phyloP scores from a whole-genome alignment of 2,888 invertebrate species.

The Cerastoderma edule region DNA sequence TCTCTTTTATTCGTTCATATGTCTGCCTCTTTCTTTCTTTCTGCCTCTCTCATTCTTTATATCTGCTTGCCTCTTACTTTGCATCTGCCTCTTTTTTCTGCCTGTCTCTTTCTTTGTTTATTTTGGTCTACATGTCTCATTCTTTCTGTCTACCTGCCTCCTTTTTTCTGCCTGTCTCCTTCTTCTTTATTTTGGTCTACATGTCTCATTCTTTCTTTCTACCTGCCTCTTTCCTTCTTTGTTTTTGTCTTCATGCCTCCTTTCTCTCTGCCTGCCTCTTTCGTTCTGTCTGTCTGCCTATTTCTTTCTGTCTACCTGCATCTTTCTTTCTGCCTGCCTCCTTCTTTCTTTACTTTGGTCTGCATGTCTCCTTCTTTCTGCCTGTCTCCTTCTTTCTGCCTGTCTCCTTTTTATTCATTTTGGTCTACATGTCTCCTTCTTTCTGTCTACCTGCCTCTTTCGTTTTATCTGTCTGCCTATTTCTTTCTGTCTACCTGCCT shows the following conservation, averaged over 20 bases:
- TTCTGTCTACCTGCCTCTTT: too few relatives aligned
- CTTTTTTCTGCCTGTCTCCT: background rate
- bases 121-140: background rate
- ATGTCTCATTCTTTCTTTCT: too few relatives aligned
- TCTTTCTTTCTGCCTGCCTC: too few relatives aligned
- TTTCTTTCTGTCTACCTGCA: too few relatives aligned
- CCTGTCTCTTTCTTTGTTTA: too few relatives aligned
- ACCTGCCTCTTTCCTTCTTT: constrained; percentile 1
- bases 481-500: background rate
- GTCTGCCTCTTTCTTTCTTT: background rate
- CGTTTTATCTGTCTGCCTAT: too few relatives aligned
- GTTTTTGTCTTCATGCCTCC: background rate
- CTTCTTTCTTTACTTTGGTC: too few relatives aligned
- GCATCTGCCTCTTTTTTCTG: background rate
- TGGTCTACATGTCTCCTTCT: too few relatives aligned
- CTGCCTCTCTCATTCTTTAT: background rate
- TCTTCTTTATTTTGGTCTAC: too few relatives aligned
- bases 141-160: background rate
- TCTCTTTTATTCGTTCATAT: background rate
- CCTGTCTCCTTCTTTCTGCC: too few relatives aligned
- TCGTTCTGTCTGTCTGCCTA: constrained; percentile 5
- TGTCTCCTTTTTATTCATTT: too few relatives aligned
- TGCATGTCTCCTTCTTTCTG: too few relatives aligned
- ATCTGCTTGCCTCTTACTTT: background rate
- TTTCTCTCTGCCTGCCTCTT: constrained; percentile 9